A percentile compares a stretch with the other conserved stretches of the same genome.
phyloP scores from a whole-genome alignment of 1,140 invertebrate species.

The Leptoteleia sp. region DNA sequence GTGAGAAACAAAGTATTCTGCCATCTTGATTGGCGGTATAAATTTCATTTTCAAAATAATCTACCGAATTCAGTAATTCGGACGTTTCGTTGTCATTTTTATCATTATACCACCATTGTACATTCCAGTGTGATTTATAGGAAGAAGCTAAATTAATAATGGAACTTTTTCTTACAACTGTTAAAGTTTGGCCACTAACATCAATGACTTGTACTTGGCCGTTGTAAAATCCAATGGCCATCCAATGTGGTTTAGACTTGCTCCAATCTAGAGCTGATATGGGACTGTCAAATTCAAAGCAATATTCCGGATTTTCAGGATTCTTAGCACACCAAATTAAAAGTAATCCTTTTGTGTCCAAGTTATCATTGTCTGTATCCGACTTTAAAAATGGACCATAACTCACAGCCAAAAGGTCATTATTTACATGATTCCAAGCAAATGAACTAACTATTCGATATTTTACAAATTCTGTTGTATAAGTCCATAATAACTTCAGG shows the following conservation, averaged over 20 bases:
- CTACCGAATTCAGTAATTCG: not conserved
- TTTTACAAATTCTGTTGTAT: constrained; percentile 79
- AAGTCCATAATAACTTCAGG: constrained; percentile 85
- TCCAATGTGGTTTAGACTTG: constrained; percentile 83
- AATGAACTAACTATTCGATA: constrained; percentile 82
- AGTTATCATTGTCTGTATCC: constrained; percentile 74
- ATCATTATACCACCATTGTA: constrained; percentile 74
- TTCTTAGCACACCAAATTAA: constrained; percentile 93
- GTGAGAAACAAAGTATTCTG: constrained; percentile 68
- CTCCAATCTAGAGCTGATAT: constrained; percentile 90
- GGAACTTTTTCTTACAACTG: constrained; percentile 82
- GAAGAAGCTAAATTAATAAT: constrained; percentile 82
- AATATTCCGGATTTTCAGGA: constrained; percentile 89
- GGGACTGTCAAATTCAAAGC: constrained; percentile 85
- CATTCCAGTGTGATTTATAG: constrained; percentile 86
- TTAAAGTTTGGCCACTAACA: constrained; percentile 81
- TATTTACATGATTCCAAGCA: constrained; percentile 84
- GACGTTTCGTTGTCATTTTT: constrained; percentile 67
- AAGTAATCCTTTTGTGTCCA: constrained; percentile 84
- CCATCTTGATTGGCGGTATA: constrained; percentile 75
- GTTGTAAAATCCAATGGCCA: constrained; percentile 90
- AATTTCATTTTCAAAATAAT: constrained; percentile 68
- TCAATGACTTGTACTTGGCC: constrained; percentile 89
- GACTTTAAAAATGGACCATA: constrained; percentile 80
- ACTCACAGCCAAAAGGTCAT: constrained; percentile 86